Evolutionary conservation across 2,888 invertebrate species (phyloP).

Genomic region (Poecilus cupreus): DNA sequence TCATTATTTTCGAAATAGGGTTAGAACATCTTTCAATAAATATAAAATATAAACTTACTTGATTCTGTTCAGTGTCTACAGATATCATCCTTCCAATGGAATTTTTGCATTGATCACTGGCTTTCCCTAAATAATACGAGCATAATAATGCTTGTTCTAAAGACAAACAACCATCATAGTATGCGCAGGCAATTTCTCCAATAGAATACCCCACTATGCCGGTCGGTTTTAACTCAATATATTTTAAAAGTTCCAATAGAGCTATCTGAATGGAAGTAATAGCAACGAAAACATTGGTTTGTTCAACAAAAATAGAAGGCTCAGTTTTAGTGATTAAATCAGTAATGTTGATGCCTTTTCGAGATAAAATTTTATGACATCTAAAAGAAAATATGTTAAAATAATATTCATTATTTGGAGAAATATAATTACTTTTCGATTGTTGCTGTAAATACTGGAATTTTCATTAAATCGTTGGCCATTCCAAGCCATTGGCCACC

Average conservation of each 20-base stretch:
- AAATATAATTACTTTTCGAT: constrained; percentile 75
- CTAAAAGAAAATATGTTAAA: constrained; percentile 65
- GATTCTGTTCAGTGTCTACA: constrained; percentile 73
- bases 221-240: constrained; percentile 70
- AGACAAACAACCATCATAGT: constrained; percentile 91
- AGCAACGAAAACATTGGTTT: constrained; percentile 82
- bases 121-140: constrained; percentile 87
- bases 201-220: constrained; percentile 82
- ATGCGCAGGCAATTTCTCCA: constrained; percentile 93
- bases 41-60: constrained; percentile 48
- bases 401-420: not conserved
- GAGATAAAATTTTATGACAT: constrained; percentile 78
- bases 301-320: constrained; percentile 80
- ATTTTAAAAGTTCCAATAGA: constrained; percentile 73
- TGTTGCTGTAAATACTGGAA: constrained; percentile 84
- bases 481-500: constrained; percentile 92
- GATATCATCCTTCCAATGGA: constrained; percentile 88
- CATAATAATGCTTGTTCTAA: constrained; percentile 87
- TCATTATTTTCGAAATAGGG: no score
- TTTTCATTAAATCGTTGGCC: constrained; percentile 84
- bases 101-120: constrained; percentile 79
- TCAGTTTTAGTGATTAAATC: constrained; percentile 78
- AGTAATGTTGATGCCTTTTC: constrained; percentile 80
- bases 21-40: no score
- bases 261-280: constrained; percentile 82